Evolutionary conservation across 2,113 vertebrate species (phyloP), one percentile per base, ranked within the genome.

Genomic region (Neolamprologus longior): DNA sequence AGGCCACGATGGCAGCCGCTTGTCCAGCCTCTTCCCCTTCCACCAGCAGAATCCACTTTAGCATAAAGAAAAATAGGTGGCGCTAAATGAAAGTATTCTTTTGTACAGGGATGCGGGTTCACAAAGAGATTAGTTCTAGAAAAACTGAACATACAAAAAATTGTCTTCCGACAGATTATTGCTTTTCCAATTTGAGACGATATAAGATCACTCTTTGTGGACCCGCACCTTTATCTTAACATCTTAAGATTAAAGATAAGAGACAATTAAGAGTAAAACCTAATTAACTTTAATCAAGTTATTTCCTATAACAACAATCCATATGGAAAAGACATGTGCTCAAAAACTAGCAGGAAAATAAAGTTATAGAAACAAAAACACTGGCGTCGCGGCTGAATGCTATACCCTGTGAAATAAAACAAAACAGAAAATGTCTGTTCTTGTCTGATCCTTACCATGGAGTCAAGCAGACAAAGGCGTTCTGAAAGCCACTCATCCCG

Each of bases 11-110:
- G 97, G 96, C 97, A 97, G 98, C 97, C 97, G 98, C 97, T 97
- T 98, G 98, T 99, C 98, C 98, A 97, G 97, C 96, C 96, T 98
- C 98, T 98, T 98, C 98, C 95, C 97, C 97, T 97, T 95, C 98
- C 98, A 97, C 97, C 97, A 98, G 98, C 96, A 98, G 98, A 98
- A 97, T 99, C 98, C 98, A 99, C 98, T 99, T 99, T 97, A 99
- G 98, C 98, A 99, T 98, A 98, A 98, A 99, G 97, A 98, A 98
- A 97, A 98, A 99, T 98, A 97, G 98, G 98, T 97, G 97, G 97
- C 97, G 97, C 98, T 99, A 98, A 98, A 99, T 99, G 96, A 97
- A 97, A 97, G 95, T 81, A 96, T 97, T 97, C 97, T 97, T 96
- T 90, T 95, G 94, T 91, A 93, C 96, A 96, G 93, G 86, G 97